Percentiles rank a stretch among this genome's conserved stretches.
phyloP scores from a whole-genome alignment of 35 echinoderm and acorn worm genomes.

The Lytechinus pictus region DNA sequence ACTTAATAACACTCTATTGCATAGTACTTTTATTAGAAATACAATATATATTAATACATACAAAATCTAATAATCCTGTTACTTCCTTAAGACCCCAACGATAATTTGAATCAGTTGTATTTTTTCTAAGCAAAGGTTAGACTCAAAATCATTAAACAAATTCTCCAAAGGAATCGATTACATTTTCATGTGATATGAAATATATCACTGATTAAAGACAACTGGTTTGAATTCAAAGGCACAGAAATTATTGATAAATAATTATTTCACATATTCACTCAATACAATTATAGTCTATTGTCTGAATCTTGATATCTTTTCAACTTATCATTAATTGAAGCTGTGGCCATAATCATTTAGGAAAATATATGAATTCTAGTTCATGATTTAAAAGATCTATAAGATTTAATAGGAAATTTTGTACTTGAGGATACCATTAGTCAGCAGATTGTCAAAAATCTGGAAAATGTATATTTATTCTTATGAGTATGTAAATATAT shows the following conservation, averaged over 20 bases:
- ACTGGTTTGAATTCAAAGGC: neutral
- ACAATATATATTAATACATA: neutral
- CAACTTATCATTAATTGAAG: neutral
- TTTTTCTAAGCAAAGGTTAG: too few relatives aligned
- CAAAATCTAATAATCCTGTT: neutral
- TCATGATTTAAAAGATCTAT: neutral
- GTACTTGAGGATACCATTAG: neutral
- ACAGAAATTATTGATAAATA: neutral
- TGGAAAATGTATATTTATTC: neutral
- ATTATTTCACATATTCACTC: neutral
- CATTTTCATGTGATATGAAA: too few relatives aligned
- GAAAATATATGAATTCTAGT: neutral
- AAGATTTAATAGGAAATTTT: neutral
- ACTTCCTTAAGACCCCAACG: neutral
- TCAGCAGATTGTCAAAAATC: too few relatives aligned
- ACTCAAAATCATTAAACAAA: too few relatives aligned
- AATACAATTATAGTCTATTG: neutral
- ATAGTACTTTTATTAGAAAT: slow-evolving; percentile 15
- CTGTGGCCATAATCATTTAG: neutral
- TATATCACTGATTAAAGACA: too few relatives aligned
- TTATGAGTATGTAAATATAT: neutral
- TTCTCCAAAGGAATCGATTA: too few relatives aligned
- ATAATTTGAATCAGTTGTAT: too few relatives aligned
- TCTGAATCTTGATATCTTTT: neutral
- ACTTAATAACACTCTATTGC: neutral